Conservation (phyloP, 37 sponge, comb jelly and placozoan species). For the Spongia lamella region DNA sequence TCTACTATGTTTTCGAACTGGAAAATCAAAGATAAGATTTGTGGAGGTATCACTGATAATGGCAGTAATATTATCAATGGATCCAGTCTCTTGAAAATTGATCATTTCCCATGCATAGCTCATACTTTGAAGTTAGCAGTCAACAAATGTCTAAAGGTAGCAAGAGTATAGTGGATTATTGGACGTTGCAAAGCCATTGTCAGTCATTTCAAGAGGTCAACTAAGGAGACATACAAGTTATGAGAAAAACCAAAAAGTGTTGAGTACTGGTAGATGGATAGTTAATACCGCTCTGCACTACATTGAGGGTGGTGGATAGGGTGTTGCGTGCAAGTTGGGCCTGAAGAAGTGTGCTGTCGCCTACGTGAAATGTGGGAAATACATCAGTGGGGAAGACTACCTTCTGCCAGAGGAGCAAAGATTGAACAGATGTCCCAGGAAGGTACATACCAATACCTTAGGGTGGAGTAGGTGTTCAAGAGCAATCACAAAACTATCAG, state of each 20-base stretch:
- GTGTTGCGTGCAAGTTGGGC: no score
- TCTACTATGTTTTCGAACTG: neutral
- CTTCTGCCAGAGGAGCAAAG: no score
- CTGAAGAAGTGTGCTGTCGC: no score
- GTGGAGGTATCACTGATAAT: constrained; percentile 18
- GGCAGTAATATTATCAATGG: neutral
- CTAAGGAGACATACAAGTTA: constrained; percentile 17
- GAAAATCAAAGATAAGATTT: neutral
- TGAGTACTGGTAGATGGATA: no score
- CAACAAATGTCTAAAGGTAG: constrained; percentile 1
- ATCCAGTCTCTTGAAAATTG: neutral
- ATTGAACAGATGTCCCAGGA: no score
- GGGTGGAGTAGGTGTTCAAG: no score
- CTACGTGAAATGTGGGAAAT: no score
- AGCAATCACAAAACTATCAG: no score
- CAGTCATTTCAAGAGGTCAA: constrained; percentile 6
- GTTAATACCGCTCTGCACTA: no score
- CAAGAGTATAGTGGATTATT: neutral
- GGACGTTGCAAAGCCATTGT: constrained; percentile 17
- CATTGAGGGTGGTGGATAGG: no score
- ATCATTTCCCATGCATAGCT: constrained; percentile 18
- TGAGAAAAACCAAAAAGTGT: constrained; percentile 21
- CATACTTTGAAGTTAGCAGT: constrained; percentile 14
- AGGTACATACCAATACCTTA: no score
- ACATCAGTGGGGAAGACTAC: no score